These are phyloP conservation scores for Apamea epomidion DNA, from an alignment of 2,888 invertebrate genomes.

Conservation along the genomic window DNA sequence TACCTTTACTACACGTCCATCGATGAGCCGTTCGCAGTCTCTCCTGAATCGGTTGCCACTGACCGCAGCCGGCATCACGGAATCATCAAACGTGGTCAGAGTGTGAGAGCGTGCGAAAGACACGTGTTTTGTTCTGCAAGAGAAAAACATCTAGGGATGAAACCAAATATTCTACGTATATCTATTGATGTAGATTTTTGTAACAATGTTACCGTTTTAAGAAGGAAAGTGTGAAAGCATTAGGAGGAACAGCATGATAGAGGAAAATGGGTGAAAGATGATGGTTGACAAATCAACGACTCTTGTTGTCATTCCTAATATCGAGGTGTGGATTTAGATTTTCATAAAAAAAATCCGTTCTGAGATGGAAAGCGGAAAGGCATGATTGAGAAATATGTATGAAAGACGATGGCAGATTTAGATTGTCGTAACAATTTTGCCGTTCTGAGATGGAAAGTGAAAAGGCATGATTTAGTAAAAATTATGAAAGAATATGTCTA, in stretches of 20 bases:
- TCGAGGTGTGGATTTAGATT: not conserved
- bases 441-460: not conserved
- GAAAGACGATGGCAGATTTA: not conserved
- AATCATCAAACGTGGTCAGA: conserved; percentile 95
- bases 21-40: conserved; percentile 93
- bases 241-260: not conserved
- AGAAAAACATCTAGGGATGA: conserved; percentile 9
- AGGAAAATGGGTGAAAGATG: not conserved
- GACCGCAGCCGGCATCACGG: conserved; percentile 88
- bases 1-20: conserved; percentile 91
- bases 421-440: not conserved
- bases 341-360: not conserved
- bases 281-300: not conserved
- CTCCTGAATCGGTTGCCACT: conserved; percentile 83
- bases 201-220: not conserved
- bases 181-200: not conserved
- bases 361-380: not conserved
- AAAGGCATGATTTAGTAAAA: not conserved
- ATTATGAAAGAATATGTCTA: not conserved
- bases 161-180: not conserved
- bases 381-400: not conserved
- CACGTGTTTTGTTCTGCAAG: conserved; percentile 95
- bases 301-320: not conserved
- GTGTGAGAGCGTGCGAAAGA: conserved; percentile 97
- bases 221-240: not conserved